phyloP scores from a whole-genome alignment of 2,888 invertebrate genomes.

The Acrobasis suavella region DNA sequence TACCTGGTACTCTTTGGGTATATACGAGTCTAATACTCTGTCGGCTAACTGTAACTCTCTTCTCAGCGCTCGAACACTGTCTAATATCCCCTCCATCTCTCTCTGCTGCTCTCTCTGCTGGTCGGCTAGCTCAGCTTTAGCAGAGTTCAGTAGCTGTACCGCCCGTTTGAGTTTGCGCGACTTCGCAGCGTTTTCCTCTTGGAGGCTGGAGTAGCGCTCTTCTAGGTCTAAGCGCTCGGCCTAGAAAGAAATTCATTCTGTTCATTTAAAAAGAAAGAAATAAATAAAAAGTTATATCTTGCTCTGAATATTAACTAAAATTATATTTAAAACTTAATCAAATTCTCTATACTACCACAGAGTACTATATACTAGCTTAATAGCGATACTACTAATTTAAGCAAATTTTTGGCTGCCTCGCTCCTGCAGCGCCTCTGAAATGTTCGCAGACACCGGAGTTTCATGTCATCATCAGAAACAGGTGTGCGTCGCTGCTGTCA shows the following conservation, averaged over 20 bases:
- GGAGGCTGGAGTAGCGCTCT: constrained; percentile 95
- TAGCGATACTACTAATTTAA: too few species aligned
- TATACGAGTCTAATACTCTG: constrained; percentile 94
- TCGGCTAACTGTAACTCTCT: constrained; percentile 96
- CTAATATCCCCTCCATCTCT: constrained; percentile 97
- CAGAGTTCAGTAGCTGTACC: constrained; percentile 92
- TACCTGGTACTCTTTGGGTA: constrained; percentile 96
- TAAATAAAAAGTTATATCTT: too few species aligned
- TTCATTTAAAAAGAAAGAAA: too few species aligned
- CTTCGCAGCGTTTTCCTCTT: constrained; percentile 97
- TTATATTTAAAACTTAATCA: too few species aligned
- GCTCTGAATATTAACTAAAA: too few species aligned
- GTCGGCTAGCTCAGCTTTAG: constrained; percentile 92
- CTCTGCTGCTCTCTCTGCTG: constrained; percentile 97
- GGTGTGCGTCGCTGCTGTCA: too few species aligned
- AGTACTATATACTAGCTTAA: too few species aligned
- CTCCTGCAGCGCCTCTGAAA: too few species aligned
- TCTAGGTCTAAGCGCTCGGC: constrained; percentile 96
- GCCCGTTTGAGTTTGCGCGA: constrained; percentile 96
- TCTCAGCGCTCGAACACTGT: constrained; percentile 94
- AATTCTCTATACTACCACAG: too few species aligned
- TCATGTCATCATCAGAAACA: too few species aligned
- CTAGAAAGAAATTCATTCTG: constrained; percentile 35
- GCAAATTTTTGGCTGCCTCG: too few species aligned
- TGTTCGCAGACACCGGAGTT: too few species aligned